Conservation (phyloP, 2,113 vertebrate genomes). For the Otolemur garnettii region DNA sequence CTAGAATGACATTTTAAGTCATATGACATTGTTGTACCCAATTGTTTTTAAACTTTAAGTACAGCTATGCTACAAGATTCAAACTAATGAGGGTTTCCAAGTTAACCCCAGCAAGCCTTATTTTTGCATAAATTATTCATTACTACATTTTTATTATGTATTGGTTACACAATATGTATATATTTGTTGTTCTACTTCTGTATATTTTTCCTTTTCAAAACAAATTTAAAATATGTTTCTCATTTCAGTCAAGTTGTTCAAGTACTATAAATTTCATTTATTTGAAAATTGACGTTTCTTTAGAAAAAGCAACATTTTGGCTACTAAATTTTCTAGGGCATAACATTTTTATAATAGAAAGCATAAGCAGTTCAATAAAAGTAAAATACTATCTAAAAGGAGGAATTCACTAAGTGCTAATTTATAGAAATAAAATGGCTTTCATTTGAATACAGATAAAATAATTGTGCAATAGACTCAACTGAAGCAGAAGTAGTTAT, state of each 20-base stretch:
- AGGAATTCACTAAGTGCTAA: background rate
- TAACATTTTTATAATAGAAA: background rate
- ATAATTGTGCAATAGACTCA: background rate
- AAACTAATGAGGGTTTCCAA: background rate
- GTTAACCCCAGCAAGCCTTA: background rate
- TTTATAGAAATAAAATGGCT: background rate
- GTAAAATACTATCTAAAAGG: background rate
- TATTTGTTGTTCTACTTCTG: background rate
- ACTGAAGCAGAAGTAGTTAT: background rate
- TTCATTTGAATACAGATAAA: background rate
- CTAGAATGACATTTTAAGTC: background rate
- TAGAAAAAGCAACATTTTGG: background rate
- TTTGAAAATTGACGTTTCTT: background rate
- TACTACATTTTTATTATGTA: background rate
- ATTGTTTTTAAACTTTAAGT: background rate
- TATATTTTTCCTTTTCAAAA: background rate
- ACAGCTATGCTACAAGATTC: background rate
- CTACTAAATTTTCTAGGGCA: background rate
- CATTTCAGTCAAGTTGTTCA: background rate
- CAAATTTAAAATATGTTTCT: background rate
- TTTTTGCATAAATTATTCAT: background rate
- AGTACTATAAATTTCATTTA: background rate
- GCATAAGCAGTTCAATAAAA: background rate
- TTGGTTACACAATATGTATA: accelerated
- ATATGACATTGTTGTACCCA: background rate